Percentiles rank a stretch among this genome's conserved stretches.
Evolutionary conservation across 2,888 invertebrate species (phyloP).

Genomic region (Lochmaea capreae): DNA sequence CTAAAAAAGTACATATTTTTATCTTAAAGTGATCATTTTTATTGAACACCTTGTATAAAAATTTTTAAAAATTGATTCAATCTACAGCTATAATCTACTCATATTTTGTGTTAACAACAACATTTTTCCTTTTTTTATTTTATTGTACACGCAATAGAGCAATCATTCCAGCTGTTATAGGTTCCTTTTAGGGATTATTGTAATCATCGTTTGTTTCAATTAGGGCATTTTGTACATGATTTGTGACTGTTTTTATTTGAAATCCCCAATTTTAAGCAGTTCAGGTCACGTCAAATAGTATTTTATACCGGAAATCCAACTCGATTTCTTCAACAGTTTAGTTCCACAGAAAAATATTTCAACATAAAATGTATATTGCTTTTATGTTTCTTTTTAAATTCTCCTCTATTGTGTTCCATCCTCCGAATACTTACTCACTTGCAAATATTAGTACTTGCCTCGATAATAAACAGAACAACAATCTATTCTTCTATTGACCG

Average conservation of each 20-base stretch:
- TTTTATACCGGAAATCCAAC: background rate
- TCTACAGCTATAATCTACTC: background rate
- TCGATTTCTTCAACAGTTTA: background rate
- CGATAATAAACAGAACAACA: too few relatives aligned
- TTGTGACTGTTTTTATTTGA: background rate
- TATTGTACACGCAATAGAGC: constrained; percentile 14
- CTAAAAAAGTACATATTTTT: too few relatives aligned
- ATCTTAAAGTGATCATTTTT: too few relatives aligned
- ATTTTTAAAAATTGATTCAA: background rate
- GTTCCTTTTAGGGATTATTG: background rate
- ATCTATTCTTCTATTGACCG: too few relatives aligned
- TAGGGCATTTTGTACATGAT: constrained; percentile 14
- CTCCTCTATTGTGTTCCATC: background rate
- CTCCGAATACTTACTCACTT: too few relatives aligned
- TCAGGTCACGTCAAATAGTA: constrained; percentile 14
- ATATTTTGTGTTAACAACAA: background rate
- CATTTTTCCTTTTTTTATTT: background rate
- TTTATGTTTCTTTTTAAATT: background rate
- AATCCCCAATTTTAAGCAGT: constrained; percentile 8
- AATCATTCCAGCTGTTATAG: constrained; percentile 1
- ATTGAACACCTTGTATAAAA: background rate
- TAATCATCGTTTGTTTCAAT: constrained; percentile 23
- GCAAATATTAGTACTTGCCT: too few relatives aligned
- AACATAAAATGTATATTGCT: background rate
- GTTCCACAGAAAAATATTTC: background rate